Base-by-base conservation (phyloP, 2,888 invertebrate species). In the Ophraella communa region DNA sequence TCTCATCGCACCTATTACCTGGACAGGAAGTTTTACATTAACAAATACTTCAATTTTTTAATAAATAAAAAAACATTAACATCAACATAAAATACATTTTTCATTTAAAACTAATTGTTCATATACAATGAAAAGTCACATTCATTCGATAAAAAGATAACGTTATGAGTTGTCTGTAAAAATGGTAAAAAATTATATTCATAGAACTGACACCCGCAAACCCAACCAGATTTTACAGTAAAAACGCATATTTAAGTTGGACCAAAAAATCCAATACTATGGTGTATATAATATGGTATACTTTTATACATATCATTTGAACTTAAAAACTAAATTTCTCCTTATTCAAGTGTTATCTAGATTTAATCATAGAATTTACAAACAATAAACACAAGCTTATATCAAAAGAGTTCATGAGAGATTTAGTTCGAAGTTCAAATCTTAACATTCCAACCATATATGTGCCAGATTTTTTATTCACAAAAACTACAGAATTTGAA, bases 391-490 rank as follows among this genome's bases (percentile, higher is more conserved):
- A 39, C 39, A 39, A 39, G 39, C 39, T 11, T 51, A 35, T 73
- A 74, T 73, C 73, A 74, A 73, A 74, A 74, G 68, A 63, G 62
- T 70, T 51, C 52, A 42, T 39, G 56, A n/a, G 66, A 51, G 65
- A 75, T 66, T 68, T 61, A 71, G 70, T 69, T 44, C 47, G 66
- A n/a, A 33, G 54, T 51, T 60, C 71, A 72, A 75, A 77, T 71
- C 69, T 64, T 84, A 85, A 86, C 86, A 86, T 86, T 86, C 86
- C 86, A 86, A 86, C 85, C 86, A 84, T 85, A 83, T 85, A 86
- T 85, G 86, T 86, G 86, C 86, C 86, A 86, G 86, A 86, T 84
- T 85, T 85, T 86, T 85, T 85, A 82, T 82, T 81, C 80, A 79
- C 80, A 80, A 80, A 76, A 64, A 79, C 79, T 78, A 39, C 1